phyloP scores from a whole-genome alignment of 2,888 invertebrate genomes.

The Dynastes grantii region DNA sequence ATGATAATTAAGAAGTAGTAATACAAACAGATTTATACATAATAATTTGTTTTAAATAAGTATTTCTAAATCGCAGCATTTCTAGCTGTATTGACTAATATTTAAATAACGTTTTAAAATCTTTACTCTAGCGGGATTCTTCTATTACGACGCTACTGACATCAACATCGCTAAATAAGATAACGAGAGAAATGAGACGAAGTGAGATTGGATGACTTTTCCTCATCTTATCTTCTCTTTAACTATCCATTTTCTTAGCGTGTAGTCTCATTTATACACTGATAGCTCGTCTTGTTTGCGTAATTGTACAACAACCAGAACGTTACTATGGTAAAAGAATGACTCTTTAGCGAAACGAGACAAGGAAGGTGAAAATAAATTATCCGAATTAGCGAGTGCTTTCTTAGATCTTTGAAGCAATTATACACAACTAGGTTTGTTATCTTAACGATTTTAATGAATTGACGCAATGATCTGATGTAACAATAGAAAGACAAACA shows the following conservation, averaged over 20 bases:
- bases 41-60: too few species aligned
- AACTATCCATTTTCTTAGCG: conserved; percentile 6
- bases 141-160: conserved; percentile 8
- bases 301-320: conserved; percentile 17
- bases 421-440: neutral
- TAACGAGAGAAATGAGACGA: conserved; percentile 9
- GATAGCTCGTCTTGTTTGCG: conserved; percentile 16
- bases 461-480: too few species aligned
- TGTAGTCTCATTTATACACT: conserved; percentile 12
- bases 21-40: too few species aligned
- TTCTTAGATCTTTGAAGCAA: neutral
- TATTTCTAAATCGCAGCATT: too few species aligned
- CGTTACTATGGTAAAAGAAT: too few species aligned
- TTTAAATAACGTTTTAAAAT: neutral
- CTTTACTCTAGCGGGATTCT: neutral
- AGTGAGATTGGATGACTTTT: conserved; percentile 1
- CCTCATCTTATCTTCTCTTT: conserved; percentile 1
- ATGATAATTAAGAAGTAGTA: too few species aligned
- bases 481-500: too few species aligned
- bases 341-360: too few species aligned
- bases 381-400: neutral
- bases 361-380: conserved; percentile 5
- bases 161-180: conserved; percentile 9
- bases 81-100: too few species aligned
- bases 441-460: too few species aligned